Base-by-base conservation (phyloP, 2,888 invertebrate species). In the Diaphora mendica region DNA sequence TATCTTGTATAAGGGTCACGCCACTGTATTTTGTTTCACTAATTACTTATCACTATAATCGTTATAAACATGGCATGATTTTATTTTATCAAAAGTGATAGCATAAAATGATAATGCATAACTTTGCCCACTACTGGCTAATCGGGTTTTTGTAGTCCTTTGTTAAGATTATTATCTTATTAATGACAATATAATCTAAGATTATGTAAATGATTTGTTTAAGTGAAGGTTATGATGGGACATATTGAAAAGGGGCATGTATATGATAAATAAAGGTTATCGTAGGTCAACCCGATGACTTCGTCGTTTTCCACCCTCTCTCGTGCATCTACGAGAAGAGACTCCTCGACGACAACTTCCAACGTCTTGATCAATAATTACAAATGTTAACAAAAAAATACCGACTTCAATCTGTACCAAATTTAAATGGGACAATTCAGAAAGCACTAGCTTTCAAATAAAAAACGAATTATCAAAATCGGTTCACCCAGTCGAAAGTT, bases 161-260 rank as follows among this genome's bases (percentile, higher is more conserved):
- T 62, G 62, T 62, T 62, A 30, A 2, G 17, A 62, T 30, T 62
- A 1, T 26, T 30, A 62, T 17, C 30, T 62, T 30, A 62, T 15
- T 30, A 62, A 30, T 59, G 59, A 59, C 59, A 62, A 62, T 62
- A 62, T 62, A 62, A 62, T 62, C 62, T 62, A 17, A 62, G 30
- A 30, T 62, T 62, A 62, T 17, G 15, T 17, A 30, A 1, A 30
- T 15, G 62, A 13, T 30, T 59, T 26, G 3, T 59, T 59, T 13
- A 59, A 55, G 26, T 26, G 15, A 26, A 26, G 26, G 26, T 59
- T 26, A 17, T 13, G 8, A 51, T 51, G 9, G 15, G 0, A 62
- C 15, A 30, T 26, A 30, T 62, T 26, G 26, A 9, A 26, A 26
- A 13, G 26, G 15, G 8, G 62, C 15, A 15, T 62, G 30, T 15